Evolutionary conservation across 2,113 vertebrate species (phyloP), one percentile per base, ranked within the genome.

Genomic region (Coptodon rendalli): DNA sequence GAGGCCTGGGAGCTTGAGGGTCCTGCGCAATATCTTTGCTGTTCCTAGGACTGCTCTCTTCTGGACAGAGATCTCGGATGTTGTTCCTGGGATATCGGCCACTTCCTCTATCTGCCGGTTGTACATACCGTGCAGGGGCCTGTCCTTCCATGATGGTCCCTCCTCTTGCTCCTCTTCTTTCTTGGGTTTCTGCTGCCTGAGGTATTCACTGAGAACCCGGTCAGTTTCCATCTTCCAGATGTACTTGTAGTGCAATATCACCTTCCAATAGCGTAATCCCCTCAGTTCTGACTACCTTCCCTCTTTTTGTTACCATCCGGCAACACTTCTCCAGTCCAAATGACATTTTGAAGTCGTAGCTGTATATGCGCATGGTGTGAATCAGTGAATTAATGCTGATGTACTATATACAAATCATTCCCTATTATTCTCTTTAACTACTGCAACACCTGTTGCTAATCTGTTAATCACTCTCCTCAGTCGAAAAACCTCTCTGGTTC

Each of bases 101-200:
- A 36, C 31, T 63, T 36, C 59, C 59, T 63, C 17, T 63, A 36
- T 0, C 59, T 36, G 59, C 17, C 1, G 3, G 29, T 63, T 0
- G 59, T 34, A 19, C 16, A 63, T 63, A 63, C 6, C 0, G 0
- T 63, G 59, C 31, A 3, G 6, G 31, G 31, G 10, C 59, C 6
- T 63, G 31, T 63, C 59, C 17, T 0, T 63, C 31, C 0, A 63
- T n/a, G 59, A 63, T 63, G 9, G 31, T 17, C 9, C 59, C 31
- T 63, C 59, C 59, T 63, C 59, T 63, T 11, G 16, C 59, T 63
- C 31, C 31, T 36, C 59, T 36, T 63, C 31, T 36, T 63, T 24
- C n/a, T 54, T 63, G 2, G 59, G 59, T 36, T 63, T 63, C 31
- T 63, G 31, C 59, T 63, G 0, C 17, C 59, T 63, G 31, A 63